These are phyloP conservation scores for Drosophila conformis DNA, from an alignment of 2,888 invertebrate genomes.

Conservation along the genomic window DNA sequence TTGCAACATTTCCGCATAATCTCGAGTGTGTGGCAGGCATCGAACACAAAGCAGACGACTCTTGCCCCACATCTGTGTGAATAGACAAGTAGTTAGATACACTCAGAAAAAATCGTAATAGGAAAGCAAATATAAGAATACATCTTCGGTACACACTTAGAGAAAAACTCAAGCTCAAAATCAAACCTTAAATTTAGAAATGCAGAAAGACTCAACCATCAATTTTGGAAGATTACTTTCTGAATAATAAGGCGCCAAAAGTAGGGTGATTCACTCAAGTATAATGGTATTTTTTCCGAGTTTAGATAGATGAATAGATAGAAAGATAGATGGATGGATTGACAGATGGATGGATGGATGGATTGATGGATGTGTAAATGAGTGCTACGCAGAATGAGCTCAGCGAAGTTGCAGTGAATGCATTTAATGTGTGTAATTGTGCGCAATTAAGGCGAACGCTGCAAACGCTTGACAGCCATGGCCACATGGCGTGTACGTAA, in stretches of 20 bases:
- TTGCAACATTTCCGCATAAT: constrained; percentile 67
- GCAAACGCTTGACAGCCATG: constrained; percentile 21
- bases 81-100: constrained; percentile 13
- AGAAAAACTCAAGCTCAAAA: no score
- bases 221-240: no score
- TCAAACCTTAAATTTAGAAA: no score
- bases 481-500: constrained; percentile 73
- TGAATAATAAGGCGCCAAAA: no score
- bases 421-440: constrained; percentile 78
- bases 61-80: constrained; percentile 29
- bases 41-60: constrained; percentile 46
- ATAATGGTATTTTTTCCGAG: no score
- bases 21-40: constrained; percentile 46
- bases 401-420: constrained; percentile 62
- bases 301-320: neutral
- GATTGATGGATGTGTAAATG: constrained; percentile 24
- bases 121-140: neutral
- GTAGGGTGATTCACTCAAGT: no score
- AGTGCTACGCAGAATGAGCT: constrained; percentile 57
- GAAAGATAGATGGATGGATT: neutral
- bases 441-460: constrained; percentile 63
- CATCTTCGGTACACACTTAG: fast-evolving
- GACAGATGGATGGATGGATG: constrained; percentile 12
- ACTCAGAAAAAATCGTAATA: neutral
- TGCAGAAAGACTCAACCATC: no score